Conservation (phyloP, 2,888 invertebrate species). For the Nowickia ferox region DNA sequence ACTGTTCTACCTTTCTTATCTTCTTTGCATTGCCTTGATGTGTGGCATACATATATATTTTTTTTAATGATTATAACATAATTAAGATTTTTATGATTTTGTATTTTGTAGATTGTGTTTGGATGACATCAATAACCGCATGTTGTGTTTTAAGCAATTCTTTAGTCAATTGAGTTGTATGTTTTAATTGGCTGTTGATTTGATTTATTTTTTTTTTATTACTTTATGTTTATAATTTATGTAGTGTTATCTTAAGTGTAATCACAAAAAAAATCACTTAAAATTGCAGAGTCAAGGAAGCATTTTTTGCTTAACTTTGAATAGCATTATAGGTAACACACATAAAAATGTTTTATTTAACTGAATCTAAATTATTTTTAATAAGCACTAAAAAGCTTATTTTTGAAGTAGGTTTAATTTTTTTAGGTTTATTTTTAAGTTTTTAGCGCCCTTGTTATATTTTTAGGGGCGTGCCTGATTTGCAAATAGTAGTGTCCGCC, state of each 20-base stretch:
- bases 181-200: neutral
- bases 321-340: no score
- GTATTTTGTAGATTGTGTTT: conserved; percentile 9
- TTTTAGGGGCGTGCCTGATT: no score
- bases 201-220: neutral
- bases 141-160: conserved; percentile 23
- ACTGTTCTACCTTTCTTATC: neutral
- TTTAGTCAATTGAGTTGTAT: conserved; percentile 35
- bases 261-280: neutral
- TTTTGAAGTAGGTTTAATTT: no score
- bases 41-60: conserved; percentile 51
- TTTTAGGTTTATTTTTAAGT: no score
- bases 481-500: no score
- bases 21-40: conserved; percentile 43
- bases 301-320: no score
- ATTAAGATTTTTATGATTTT: conserved; percentile 55
- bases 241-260: neutral
- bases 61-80: conserved; percentile 40
- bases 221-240: neutral
- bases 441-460: no score
- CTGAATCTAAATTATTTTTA: no score
- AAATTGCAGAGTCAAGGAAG: neutral
- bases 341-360: no score
- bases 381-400: no score
- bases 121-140: conserved; percentile 23